These are phyloP conservation scores for Oligia strigilis DNA, from an alignment of 2,888 invertebrate species.

Conservation along the genomic window DNA sequence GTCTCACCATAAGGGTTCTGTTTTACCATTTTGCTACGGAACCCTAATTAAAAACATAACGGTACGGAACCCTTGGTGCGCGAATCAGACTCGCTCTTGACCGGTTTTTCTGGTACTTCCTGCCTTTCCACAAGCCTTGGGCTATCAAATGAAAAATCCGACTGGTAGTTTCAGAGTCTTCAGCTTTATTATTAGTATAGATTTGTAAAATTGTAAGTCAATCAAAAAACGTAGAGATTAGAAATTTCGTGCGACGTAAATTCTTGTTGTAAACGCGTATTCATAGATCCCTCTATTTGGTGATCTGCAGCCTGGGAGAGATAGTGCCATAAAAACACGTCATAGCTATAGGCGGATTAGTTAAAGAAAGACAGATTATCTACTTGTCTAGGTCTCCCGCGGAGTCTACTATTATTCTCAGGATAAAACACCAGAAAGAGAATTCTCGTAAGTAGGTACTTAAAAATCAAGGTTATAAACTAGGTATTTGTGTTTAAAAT, in stretches of 20 bases:
- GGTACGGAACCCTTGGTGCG: too few relatives aligned
- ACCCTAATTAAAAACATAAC: too few relatives aligned
- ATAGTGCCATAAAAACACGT: slow-evolving; percentile 21
- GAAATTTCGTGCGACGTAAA: neutral
- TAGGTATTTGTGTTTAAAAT: neutral
- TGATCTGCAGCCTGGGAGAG: slow-evolving; percentile 24
- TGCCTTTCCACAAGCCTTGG: too few relatives aligned
- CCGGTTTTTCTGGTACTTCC: too few relatives aligned
- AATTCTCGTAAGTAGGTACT: neutral
- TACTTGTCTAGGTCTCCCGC: slow-evolving; percentile 35
- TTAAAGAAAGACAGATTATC: neutral
- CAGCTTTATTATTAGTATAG: neutral
- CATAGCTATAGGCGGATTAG: slow-evolving; percentile 1
- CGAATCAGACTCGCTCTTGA: too few relatives aligned
- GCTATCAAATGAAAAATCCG: too few relatives aligned
- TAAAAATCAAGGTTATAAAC: neutral
- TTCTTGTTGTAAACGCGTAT: neutral
- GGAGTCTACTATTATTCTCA: slow-evolving; percentile 29
- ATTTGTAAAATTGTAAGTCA: neutral
- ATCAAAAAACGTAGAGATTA: neutral
- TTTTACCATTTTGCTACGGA: too few relatives aligned
- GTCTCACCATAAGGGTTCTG: too few relatives aligned
- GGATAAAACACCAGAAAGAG: neutral
- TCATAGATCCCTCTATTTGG: slow-evolving; percentile 17
- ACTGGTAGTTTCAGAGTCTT: neutral